These are phyloP conservation scores for Xiphophorus maculatus DNA, from an alignment of 2,113 vertebrate genomes.

Conservation along the genomic window DNA sequence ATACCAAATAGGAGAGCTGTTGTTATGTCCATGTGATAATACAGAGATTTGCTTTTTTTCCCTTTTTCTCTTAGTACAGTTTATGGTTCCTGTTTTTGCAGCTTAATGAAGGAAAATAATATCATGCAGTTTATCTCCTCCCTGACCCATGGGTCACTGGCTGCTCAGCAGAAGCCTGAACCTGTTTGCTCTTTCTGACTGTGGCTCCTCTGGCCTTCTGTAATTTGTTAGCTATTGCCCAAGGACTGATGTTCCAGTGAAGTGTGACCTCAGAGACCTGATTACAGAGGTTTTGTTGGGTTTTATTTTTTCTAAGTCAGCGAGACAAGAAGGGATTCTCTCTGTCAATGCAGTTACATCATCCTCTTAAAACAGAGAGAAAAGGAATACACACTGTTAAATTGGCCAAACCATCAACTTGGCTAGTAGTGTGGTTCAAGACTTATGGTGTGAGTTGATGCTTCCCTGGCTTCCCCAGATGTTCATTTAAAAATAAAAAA, in stretches of 20 bases:
- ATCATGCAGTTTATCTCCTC: background rate
- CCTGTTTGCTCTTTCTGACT: background rate
- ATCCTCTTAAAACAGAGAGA: background rate
- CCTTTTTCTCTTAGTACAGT: background rate
- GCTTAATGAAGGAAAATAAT: background rate
- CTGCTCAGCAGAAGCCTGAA: conserved; percentile 7
- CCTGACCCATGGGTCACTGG: background rate
- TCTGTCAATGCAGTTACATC: conserved; percentile 1
- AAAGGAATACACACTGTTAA: background rate
- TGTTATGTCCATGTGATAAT: background rate
- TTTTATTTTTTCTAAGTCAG: conserved; percentile 35
- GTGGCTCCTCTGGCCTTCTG: conserved; percentile 24
- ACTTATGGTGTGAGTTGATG: background rate
- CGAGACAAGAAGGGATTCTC: conserved; percentile 5
- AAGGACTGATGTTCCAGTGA: conserved; percentile 46
- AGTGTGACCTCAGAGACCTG: conserved; percentile 46
- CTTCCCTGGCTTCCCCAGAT: too few species aligned
- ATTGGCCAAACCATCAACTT: background rate
- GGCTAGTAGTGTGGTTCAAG: background rate
- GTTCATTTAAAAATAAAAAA: too few species aligned
- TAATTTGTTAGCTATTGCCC: conserved; percentile 37
- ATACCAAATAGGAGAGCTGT: conserved; percentile 3
- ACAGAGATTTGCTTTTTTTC: background rate
- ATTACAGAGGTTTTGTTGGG: conserved; percentile 27
- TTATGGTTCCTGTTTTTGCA: background rate